Conservation (phyloP, 1,140 invertebrate species). For the Achatina immaculata region DNA sequence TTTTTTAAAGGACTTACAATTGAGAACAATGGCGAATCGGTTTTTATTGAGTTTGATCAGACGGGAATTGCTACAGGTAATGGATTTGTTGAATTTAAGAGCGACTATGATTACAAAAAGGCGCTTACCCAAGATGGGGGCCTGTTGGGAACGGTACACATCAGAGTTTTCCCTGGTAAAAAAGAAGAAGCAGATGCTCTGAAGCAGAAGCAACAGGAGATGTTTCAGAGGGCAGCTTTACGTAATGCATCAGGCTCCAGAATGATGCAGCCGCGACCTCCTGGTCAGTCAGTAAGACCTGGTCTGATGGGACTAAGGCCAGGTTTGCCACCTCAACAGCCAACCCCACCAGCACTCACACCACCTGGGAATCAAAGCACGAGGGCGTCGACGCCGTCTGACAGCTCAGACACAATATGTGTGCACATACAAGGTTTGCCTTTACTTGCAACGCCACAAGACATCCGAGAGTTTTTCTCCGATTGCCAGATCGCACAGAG, state of each 20-base stretch:
- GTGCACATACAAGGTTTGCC: conserved; percentile 59
- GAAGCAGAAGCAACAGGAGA: conserved; percentile 41
- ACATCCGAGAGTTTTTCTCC: conserved; percentile 85
- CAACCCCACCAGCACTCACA: conserved; percentile 10
- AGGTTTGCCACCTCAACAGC: not conserved
- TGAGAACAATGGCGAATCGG: conserved; percentile 71
- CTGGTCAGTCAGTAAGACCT: not conserved
- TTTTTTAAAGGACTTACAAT: conserved; percentile 53
- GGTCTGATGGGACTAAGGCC: conserved; percentile 27
- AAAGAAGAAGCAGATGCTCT: conserved; percentile 45
- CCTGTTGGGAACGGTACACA: conserved; percentile 57
- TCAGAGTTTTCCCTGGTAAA: conserved; percentile 52
- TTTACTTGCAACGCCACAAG: conserved; percentile 71
- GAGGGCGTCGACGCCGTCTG: conserved; percentile 17
- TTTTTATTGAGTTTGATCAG: conserved; percentile 78
- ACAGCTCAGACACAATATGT: conserved; percentile 28
- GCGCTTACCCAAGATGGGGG: conserved; percentile 59
- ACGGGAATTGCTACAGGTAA: conserved; percentile 74
- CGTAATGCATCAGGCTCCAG: not conserved
- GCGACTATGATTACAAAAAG: conserved; percentile 75
- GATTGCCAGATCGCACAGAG: conserved; percentile 83
- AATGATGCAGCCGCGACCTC: not conserved
- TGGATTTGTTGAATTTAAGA: conserved; percentile 82
- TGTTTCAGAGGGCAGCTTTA: conserved; percentile 39
- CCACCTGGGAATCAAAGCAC: not conserved